phyloP scores from a whole-genome alignment of 1,140 invertebrate genomes.

The Tetraneura akinire region DNA sequence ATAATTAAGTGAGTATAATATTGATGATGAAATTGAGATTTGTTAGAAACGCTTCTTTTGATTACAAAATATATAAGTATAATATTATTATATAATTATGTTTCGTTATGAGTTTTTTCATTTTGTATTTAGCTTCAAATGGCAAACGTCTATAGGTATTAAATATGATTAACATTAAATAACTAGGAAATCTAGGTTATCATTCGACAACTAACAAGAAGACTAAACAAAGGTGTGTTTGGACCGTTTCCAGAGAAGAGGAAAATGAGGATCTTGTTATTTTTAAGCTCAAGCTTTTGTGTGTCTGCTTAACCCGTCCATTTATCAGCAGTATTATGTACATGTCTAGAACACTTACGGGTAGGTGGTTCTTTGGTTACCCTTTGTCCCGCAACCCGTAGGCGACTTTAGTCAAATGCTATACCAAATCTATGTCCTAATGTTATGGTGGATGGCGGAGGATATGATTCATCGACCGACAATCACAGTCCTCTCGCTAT shows the following conservation, averaged over 20 bases:
- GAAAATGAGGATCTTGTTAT: constrained; percentile 6
- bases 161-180: background rate
- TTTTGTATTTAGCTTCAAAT: background rate
- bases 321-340: constrained; percentile 41
- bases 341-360: constrained; percentile 24
- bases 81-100: background rate
- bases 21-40: too few species aligned
- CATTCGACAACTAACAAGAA: constrained; percentile 2
- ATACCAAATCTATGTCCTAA: constrained; percentile 22
- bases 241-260: constrained; percentile 1
- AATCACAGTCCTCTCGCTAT: constrained; percentile 19
- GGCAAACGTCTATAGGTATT: background rate
- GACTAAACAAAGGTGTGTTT: constrained; percentile 27
- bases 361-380: constrained; percentile 12
- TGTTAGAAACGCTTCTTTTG: too few species aligned
- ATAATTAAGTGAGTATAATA: too few species aligned
- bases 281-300: constrained; percentile 28
- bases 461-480: constrained; percentile 38
- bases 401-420: constrained; percentile 19
- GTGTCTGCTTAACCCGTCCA: constrained; percentile 24
- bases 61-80: background rate
- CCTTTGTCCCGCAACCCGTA: background rate
- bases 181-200: background rate
- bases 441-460: background rate
- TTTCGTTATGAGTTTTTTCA: too few species aligned